Conservation (phyloP, 2,113 vertebrate genomes). For the Bagarius yarrelli region DNA sequence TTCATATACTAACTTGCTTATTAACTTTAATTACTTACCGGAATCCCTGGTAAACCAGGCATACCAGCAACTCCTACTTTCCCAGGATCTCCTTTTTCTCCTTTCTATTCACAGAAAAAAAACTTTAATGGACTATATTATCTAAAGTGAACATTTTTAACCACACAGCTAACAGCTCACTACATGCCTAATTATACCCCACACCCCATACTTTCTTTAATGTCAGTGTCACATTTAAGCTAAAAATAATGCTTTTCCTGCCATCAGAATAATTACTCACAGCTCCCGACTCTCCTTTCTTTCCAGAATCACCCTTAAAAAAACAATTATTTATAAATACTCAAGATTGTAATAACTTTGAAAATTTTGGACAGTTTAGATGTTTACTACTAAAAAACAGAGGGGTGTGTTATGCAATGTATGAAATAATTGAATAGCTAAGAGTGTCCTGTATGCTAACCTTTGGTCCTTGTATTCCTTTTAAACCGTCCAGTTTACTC, state of each 20-base stretch:
- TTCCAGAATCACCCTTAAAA: slow-evolving; percentile 70
- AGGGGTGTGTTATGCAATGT: not conserved
- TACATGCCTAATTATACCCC: slow-evolving; percentile 8
- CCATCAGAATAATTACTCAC: slow-evolving; percentile 56
- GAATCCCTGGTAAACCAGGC: slow-evolving; percentile 75
- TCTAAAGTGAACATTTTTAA: not conserved
- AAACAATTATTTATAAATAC: not conserved
- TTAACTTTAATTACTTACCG: slow-evolving; percentile 63
- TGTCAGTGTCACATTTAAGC: not conserved
- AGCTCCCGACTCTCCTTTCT: slow-evolving; percentile 63
- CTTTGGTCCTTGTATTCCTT: slow-evolving; percentile 69
- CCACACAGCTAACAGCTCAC: not conserved
- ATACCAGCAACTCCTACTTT: slow-evolving; percentile 72
- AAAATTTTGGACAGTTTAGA: not conserved
- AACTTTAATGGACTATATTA: not conserved
- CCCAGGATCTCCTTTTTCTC: slow-evolving; percentile 72
- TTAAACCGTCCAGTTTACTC: slow-evolving; percentile 58
- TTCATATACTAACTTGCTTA: not conserved
- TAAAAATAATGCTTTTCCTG: not conserved
- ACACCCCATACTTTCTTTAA: not conserved
- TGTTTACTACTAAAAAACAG: too few species aligned
- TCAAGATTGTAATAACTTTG: not conserved
- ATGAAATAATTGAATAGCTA: too few species aligned
- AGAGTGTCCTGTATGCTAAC: slow-evolving; percentile 46
- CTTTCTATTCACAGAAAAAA: slow-evolving; percentile 58